Percentiles rank a stretch among this genome's conserved stretches.
Conservation (phyloP, 2,888 invertebrate species). For the Rhamphomyia laevipes region DNA sequence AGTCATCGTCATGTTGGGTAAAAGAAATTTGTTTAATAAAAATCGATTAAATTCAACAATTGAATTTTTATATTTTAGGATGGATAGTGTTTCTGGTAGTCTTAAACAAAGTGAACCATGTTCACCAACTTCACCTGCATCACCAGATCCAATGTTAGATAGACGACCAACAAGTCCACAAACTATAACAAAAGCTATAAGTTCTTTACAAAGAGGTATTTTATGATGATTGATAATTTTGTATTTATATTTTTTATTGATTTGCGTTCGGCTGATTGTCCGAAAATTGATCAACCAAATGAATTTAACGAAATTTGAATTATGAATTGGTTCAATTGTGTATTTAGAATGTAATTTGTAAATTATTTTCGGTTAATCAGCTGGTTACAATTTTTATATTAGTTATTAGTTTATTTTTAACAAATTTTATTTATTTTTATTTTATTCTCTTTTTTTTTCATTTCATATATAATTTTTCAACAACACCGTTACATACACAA, state of each 20-base stretch:
- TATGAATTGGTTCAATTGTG: too few relatives aligned
- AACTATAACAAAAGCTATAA: conserved; percentile 45
- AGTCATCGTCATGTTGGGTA: conserved; percentile 90
- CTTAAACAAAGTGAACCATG: conserved; percentile 85
- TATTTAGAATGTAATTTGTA: neutral
- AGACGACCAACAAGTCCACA: conserved; percentile 42
- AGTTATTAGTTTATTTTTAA: conserved; percentile 1
- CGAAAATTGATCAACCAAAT: too few relatives aligned
- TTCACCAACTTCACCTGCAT: conserved; percentile 74
- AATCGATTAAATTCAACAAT: neutral
- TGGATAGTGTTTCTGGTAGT: conserved; percentile 90
- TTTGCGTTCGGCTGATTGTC: too few relatives aligned
- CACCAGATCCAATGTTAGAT: conserved; percentile 45
- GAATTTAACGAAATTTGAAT: too few relatives aligned
- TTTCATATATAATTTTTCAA: neutral
- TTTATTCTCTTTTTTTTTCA: neutral
- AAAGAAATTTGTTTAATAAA: conserved; percentile 7
- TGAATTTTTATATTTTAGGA: conserved; percentile 40
- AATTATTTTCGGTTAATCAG: neutral
- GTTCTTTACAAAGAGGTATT: conserved; percentile 35
- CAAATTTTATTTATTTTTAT: neutral
- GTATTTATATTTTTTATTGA: neutral
- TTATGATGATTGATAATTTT: neutral
- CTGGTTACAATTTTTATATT: neutral
- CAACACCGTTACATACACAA: too few relatives aligned